Conservation (phyloP, 1,140 invertebrate species). For the Drosophila tsacasi region DNA sequence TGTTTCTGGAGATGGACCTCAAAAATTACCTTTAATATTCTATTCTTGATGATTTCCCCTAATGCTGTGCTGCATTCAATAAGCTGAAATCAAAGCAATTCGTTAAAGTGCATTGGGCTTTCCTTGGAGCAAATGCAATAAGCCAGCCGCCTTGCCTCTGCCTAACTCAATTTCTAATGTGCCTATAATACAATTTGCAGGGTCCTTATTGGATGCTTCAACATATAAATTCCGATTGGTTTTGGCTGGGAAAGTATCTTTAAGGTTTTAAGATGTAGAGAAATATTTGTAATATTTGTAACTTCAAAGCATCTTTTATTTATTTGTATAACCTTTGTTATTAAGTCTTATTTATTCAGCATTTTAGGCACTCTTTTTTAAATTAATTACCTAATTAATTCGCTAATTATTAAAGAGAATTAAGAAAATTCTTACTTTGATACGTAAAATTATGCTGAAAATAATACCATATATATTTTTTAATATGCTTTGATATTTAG, state of each 20-base stretch:
- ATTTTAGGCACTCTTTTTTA: not conserved
- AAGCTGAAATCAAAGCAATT: not conserved
- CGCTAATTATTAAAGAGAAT: not conserved
- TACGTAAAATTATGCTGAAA: not conserved
- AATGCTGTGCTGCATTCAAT: too few relatives aligned
- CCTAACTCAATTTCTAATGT: slow-evolving; percentile 14
- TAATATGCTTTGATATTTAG: not conserved
- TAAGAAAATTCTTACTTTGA: not conserved
- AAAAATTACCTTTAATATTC: not conserved
- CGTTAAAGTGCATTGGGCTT: slow-evolving; percentile 5
- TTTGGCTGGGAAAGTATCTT: not conserved
- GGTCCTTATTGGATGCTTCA: slow-evolving; percentile 3
- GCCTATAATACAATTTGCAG: slow-evolving; percentile 20
- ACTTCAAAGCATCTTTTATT: not conserved
- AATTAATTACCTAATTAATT: not conserved
- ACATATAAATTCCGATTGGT: not conserved
- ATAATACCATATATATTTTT: not conserved
- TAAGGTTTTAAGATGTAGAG: not conserved
- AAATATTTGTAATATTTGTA: not conserved
- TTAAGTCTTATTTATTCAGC: not conserved
- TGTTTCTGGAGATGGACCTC: not conserved
- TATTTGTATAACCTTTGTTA: not conserved
- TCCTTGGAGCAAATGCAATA: slow-evolving; percentile 11
- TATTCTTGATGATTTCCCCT: not conserved
- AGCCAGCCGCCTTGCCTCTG: slow-evolving; percentile 1